Evolutionary conservation across 2,888 invertebrate species (phyloP).

Genomic region (Ophion ellenae): DNA sequence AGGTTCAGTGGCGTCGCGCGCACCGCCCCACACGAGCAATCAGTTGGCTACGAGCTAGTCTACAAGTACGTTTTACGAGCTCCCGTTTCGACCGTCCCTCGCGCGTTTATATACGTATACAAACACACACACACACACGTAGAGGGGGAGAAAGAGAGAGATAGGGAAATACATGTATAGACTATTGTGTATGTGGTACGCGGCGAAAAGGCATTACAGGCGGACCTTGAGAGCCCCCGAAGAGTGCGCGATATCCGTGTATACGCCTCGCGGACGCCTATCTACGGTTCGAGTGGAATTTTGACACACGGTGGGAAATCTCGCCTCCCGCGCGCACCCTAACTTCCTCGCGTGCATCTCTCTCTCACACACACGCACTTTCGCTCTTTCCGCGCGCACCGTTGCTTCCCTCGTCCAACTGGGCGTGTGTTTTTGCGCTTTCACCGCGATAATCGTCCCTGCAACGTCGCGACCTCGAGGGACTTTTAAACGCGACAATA

Average conservation of each 20-base stretch:
- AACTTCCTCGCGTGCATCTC: conserved; percentile 14
- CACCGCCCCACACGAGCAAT: conserved; percentile 63
- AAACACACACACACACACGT: neutral
- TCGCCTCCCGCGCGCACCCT: conserved; percentile 47
- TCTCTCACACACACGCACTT: conserved; percentile 3
- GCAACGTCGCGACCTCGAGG: neutral
- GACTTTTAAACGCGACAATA: neutral
- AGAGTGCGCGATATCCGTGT: conserved; percentile 59
- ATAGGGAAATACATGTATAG: conserved; percentile 15
- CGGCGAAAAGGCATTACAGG: conserved; percentile 58
- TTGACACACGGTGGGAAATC: conserved; percentile 54
- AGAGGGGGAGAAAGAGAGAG: neutral
- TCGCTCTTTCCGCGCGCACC: conserved; percentile 3
- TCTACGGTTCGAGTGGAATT: conserved; percentile 55
- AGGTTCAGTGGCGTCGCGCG: conserved; percentile 67
- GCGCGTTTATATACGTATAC: conserved; percentile 7
- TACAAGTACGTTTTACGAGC: conserved; percentile 63
- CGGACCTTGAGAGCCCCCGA: conserved; percentile 63
- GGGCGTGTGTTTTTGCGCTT: conserved; percentile 54
- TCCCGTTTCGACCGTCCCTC: conserved; percentile 38
- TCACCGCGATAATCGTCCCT: conserved; percentile 1
- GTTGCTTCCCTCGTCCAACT: conserved; percentile 50
- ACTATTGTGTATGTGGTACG: conserved; percentile 36
- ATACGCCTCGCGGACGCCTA: conserved; percentile 64
- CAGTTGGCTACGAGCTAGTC: conserved; percentile 63